Conservation (phyloP, 2,888 invertebrate genomes). For the Epirrhoe alternata region DNA sequence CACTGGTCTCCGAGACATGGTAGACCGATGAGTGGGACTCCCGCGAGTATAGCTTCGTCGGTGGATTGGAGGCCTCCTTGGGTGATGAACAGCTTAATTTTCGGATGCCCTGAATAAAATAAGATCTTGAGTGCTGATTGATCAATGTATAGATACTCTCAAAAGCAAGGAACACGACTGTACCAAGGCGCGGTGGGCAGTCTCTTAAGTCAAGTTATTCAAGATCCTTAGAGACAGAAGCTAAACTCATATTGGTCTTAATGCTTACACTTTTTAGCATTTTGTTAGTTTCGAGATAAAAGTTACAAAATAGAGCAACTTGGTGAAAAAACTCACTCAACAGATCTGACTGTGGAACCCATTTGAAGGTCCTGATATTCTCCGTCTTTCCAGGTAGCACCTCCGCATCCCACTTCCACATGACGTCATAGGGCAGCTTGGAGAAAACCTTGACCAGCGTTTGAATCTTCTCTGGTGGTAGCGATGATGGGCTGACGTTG, state of each 20-base stretch:
- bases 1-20: slow-evolving; percentile 76
- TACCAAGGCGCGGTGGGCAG: no score
- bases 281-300: no score
- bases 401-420: slow-evolving; percentile 66
- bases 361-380: slow-evolving; percentile 71
- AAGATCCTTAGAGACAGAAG: no score
- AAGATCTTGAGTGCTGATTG: background rate
- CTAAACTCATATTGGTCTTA: no score
- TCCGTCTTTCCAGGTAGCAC: slow-evolving; percentile 52
- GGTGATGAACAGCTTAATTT: slow-evolving; percentile 76
- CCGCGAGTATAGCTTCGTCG: slow-evolving; percentile 72
- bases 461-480: slow-evolving; percentile 60
- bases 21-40: slow-evolving; percentile 70
- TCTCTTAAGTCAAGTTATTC: no score
- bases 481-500: slow-evolving; percentile 58
- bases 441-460: slow-evolving; percentile 63
- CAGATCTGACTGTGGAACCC: slow-evolving; percentile 77
- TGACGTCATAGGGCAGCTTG: slow-evolving; percentile 68
- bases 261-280: no score
- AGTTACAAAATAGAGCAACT: no score
- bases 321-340: slow-evolving; percentile 55
- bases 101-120: slow-evolving; percentile 64
- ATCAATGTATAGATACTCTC: background rate
- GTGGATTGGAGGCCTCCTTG: slow-evolving; percentile 80
- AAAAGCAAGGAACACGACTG: no score